Evolutionary conservation across 2,113 vertebrate genomes (phyloP), one percentile per base, ranked within the genome.

Genomic region (Amphiprion ocellaris): DNA sequence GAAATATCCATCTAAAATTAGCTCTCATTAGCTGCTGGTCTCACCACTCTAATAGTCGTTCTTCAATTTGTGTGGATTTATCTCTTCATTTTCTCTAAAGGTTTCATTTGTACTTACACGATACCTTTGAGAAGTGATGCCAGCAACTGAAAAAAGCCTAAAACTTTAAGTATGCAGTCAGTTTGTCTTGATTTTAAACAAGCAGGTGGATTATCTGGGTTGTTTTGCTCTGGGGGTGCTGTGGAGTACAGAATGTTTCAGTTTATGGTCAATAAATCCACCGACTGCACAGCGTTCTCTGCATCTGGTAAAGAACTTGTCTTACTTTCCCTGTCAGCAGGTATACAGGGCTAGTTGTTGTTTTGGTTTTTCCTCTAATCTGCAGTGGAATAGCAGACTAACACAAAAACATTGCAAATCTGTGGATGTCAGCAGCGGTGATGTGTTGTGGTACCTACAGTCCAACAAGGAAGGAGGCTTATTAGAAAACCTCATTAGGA

Each of bases 401-500:
- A 47, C 33, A 33, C 19, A 2, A 37, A 5, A 41, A 6, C 23
- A 69, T 41, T 17, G 54, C 47, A 58, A 39, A 23, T 19, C 17
- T 61, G 52, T 28, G 41, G 9, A 61, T 8, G 21, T 73, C 33
- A 68, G 50, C 55, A 39, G n/a, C 50, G 47, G 58, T 8, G 30
- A 62, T 9, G 1, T 37, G 19, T 5, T 12, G 2, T 74, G 24
- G 26, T 33, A 30, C 71, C 41, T 67, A 10, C 61, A 44, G 56
- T 58, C 24, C 56, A 75, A 69, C 46, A 44, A 72, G 61, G 60
- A 69, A 23, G 63, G 49, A 75, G 23, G 72, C 63, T 37, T 10
- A 30, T 62, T 69, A 86, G 63, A 64, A 77, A 59, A 39, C 30
- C 59, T 81, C 63, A 73, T 81, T 67, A 70, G 64, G 46, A 21